Evolutionary conservation across 2,797 vertebrate species (phyloP), one percentile per base, ranked within the genome.

Genomic region (Aplochiton taeniatus): DNA sequence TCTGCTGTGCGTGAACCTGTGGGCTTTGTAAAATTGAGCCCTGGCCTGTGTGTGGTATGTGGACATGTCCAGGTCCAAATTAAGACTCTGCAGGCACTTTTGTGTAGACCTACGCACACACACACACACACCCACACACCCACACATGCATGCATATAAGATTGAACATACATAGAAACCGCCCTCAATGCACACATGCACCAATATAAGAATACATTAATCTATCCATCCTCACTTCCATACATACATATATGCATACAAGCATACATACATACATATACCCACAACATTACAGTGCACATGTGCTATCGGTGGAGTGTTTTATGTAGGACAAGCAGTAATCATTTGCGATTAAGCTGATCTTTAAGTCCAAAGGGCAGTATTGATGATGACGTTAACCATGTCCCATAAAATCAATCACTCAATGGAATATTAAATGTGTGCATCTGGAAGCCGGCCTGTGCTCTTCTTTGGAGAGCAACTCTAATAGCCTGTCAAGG

Each of bases 391-490:
- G 84, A 86, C 84, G 85, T 87, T 89, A 88, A 84, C 77, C 76
- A 83, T 74, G 80, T 73, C 78, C 79, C 83, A 81, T 87, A 85
- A 89, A 91, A 85, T 87, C 83, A 86, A 85, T 90, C 86, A 87
- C 79, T 90, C 83, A 80, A 83, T 88, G 82, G 82, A 80, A 89
- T 87, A 89, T 90, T 86, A 88, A 85, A 90, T 86, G 86, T 86
- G 85, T 80, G 84, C 78, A 82, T 91, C 89, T 86, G 79, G 17
- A 75, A 87, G 83, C 78, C 83, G 90, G 88, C 88, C 85, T 87
- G 74, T 62, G 67, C 60, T 79, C 75, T 76, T 76, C 86, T 90
- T 78, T 73, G 74, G 81, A 86, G 80, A 83, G 85, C 88, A 84
- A 90, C 84, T 85, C 82, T 75, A 83, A 85, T 81, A 86, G 83